Evolutionary conservation across 2,888 invertebrate genomes (phyloP), one percentile per base, ranked within the genome.

Genomic region (Helicoverpa assulta): DNA sequence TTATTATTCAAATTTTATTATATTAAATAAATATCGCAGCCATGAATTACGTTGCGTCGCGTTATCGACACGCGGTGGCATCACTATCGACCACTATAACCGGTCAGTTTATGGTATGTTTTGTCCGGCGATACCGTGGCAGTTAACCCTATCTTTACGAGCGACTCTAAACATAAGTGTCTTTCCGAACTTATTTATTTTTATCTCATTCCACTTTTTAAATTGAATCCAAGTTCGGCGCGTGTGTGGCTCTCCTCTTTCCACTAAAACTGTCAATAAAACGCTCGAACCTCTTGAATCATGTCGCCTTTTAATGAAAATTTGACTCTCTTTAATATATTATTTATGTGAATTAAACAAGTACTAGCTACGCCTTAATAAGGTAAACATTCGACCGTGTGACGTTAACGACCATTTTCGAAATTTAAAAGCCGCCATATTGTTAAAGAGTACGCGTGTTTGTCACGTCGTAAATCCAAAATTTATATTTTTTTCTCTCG

Each of bases 101-200:
- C 92, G 93, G 93, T 90, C 94, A 93, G 89, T 94, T 95, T 94
- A 94, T 93, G 94, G 92, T 94, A 93, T 94, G 95, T 94, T 93
- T 94, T 94, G 94, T 94, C 91, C 92, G 88, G 90, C 92, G 93
- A 92, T 93, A 93, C 93, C 87, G 90, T 92, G 91, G 92, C 95
- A 94, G 95, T 95, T 95, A 94, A 94, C 95, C 95, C 95, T 95
- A 95, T 95, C 95, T 95, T 95, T 95, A 95, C 92, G 95, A 92
- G 86, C 92, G 91, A 86, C 95, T 94, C 95, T 94, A 95, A 95
- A 95, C 95, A 94, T 95, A 94, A 95, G 95, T 94, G 95, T 95
- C 95, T 94, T 91, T 92, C 91, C 88, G 88, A 93, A 93, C 94
- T 95, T 95, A 95, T 95, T 95, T 95, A 95, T 95, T 94, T 94